Evolutionary conservation across 2,888 invertebrate species (phyloP), one percentile per base, ranked within the genome.

Genomic region (Drosophila borealis): DNA sequence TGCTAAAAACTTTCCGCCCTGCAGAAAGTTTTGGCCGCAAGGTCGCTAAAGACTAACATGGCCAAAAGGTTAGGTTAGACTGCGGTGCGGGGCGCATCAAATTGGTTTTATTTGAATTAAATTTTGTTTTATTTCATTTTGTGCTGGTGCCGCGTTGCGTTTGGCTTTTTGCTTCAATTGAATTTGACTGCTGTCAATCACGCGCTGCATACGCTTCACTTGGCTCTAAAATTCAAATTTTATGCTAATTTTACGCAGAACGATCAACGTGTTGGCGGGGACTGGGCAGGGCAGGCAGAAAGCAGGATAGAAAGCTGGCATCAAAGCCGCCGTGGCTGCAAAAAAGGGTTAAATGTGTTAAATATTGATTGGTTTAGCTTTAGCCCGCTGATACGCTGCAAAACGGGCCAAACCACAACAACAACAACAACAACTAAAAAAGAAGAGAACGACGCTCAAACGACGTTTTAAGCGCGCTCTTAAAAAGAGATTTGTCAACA

Each of bases 161-260:
- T 73, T 65, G 57, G 60, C 60, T 67, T 78, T 73, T 71, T 80
- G 67, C 70, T 84, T 82, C 85, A 86, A 86, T 86, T 88, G 85
- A 86, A 86, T 86, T 86, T 82, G 85, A 88, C 82, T 86, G 88
- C 85, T 86, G 85, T 87, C 85, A 86, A 86, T 86, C 85, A 86
- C 85, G 85, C 77, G 85, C 71, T 85, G 82, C 88, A 86, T 86
- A 87, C 85, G 85, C 88, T 88, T 82, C 88, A 75, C 74, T 87
- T 82, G 82, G 57, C 85, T 85, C 82, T 85, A 79, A 86, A 86
- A 86, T 87, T 86, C 85, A 87, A 88, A 86, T 86, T 86, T 84
- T 86, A 86, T 86, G 85, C 85, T 86, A 86, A 86, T 86, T 86
- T 86, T 84, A 74, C 82, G 76, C 81, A 80, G 67, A 76, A 70